These are phyloP conservation scores for Sminthurinus aureus DNA, from an alignment of 2,888 invertebrate genomes.

Conservation along the genomic window DNA sequence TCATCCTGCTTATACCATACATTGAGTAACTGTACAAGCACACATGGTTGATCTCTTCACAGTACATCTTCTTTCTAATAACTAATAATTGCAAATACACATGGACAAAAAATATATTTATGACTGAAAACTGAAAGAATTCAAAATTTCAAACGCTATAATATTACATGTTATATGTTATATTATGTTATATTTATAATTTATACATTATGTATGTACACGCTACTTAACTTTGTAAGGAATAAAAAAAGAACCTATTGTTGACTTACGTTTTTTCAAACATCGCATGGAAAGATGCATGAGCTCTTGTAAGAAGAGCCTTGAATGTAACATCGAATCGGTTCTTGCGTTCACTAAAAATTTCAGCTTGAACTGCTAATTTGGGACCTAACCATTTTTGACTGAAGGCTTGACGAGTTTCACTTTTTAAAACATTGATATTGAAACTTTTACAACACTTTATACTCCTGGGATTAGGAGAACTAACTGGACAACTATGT, in stretches of 20 bases:
- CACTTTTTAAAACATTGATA: constrained; percentile 40
- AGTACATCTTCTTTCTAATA: too few relatives aligned
- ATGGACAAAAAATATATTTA: too few relatives aligned
- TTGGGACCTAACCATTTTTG: constrained; percentile 58
- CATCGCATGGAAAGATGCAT: constrained; percentile 85
- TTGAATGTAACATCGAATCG: constrained; percentile 59
- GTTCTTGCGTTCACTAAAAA: constrained; percentile 56
- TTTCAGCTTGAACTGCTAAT: constrained; percentile 47
- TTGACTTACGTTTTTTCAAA: constrained; percentile 77
- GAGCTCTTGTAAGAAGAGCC: constrained; percentile 54
- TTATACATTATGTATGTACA: too few relatives aligned
- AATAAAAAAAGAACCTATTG: too few relatives aligned
- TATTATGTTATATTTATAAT: too few relatives aligned
- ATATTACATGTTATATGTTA: too few relatives aligned
- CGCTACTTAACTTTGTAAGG: too few relatives aligned
- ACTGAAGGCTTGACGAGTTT: constrained; percentile 50
- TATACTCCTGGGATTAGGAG: constrained; percentile 45
- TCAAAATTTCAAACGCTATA: not conserved
- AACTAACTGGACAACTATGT: constrained; percentile 37
- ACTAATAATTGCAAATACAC: too few relatives aligned
- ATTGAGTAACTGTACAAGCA: too few relatives aligned
- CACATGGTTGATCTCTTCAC: too few relatives aligned
- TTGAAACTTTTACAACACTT: constrained; percentile 58
- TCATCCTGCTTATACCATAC: too few relatives aligned
- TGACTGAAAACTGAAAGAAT: not conserved